These are phyloP conservation scores for Cricetomys ansorgei DNA, from an alignment of 2,113 vertebrate species.

Conservation along the genomic window DNA sequence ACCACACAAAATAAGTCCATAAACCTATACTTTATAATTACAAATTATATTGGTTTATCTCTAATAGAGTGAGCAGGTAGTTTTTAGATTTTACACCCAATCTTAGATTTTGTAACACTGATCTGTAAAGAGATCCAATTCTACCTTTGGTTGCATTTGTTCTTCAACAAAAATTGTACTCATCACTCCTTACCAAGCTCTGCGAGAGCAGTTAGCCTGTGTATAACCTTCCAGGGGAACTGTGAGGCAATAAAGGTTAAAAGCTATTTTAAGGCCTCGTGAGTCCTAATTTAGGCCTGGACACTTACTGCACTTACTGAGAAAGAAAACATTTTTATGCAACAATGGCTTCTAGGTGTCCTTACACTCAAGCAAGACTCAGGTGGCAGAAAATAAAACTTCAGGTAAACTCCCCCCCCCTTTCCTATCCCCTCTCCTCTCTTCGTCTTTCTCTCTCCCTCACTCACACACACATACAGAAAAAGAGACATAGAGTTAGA, in stretches of 20 bases:
- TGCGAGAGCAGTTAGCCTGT: not conserved
- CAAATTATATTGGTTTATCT: constrained; percentile 20
- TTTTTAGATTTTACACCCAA: constrained; percentile 6
- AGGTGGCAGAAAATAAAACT: constrained; percentile 8
- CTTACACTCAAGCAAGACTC: constrained; percentile 29
- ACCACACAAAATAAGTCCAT: not conserved
- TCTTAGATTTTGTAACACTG: not conserved
- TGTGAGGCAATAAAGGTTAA: constrained; percentile 17
- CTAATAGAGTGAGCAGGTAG: not conserved
- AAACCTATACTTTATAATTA: constrained; percentile 26
- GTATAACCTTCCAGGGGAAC: not conserved
- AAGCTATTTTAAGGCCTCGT: constrained; percentile 26
- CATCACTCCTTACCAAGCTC: not conserved
- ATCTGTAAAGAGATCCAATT: not conserved
- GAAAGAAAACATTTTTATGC: constrained; percentile 10
- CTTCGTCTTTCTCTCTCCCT: not conserved
- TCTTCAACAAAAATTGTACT: constrained; percentile 39
- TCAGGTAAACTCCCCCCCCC: not conserved
- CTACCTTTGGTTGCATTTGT: not conserved
- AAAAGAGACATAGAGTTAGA: not conserved
- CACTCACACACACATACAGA: not conserved
- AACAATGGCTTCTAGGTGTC: not conserved
- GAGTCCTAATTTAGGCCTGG: constrained; percentile 32
- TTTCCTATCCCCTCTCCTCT: no score
- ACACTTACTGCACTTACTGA: not conserved